Conservation (phyloP, 2,888 invertebrate species). For the Crepidodera aurea region DNA sequence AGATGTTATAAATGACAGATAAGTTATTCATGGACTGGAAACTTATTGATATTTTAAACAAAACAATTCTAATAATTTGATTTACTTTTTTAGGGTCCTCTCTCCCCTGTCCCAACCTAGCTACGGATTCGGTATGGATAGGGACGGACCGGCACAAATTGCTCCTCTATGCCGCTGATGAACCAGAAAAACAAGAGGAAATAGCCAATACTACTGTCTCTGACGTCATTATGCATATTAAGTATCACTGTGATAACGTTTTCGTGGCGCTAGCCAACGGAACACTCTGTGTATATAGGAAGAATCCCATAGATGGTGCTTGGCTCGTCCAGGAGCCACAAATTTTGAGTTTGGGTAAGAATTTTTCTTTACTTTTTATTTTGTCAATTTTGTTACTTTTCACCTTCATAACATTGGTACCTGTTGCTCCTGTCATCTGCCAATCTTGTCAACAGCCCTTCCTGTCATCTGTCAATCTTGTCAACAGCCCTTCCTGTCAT, state of each 20-base stretch:
- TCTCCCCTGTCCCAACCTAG: slow-evolving; percentile 58
- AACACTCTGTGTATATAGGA: slow-evolving; percentile 75
- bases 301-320: slow-evolving; percentile 72
- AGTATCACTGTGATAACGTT: slow-evolving; percentile 85
- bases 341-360: slow-evolving; percentile 66
- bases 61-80: too few relatives aligned
- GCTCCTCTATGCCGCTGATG: slow-evolving; percentile 83
- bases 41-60: too few relatives aligned
- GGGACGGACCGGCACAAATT: slow-evolving; percentile 86
- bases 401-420: too few relatives aligned
- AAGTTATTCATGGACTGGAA: too few relatives aligned
- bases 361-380: too few relatives aligned
- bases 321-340: slow-evolving; percentile 81
- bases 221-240: slow-evolving; percentile 78
- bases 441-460: too few relatives aligned
- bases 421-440: too few relatives aligned
- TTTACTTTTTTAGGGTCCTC: slow-evolving; percentile 36
- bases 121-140: slow-evolving; percentile 87
- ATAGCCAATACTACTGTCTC: slow-evolving; percentile 74
- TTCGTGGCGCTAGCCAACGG: slow-evolving; percentile 89
- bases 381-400: too few relatives aligned
- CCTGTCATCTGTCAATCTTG: too few relatives aligned
- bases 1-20: too few relatives aligned
- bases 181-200: slow-evolving; percentile 84
- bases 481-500: too few relatives aligned